Evolutionary conservation across 1,140 invertebrate genomes (phyloP), one percentile per base, ranked within the genome.

Genomic region (Chlorops oryzae): DNA sequence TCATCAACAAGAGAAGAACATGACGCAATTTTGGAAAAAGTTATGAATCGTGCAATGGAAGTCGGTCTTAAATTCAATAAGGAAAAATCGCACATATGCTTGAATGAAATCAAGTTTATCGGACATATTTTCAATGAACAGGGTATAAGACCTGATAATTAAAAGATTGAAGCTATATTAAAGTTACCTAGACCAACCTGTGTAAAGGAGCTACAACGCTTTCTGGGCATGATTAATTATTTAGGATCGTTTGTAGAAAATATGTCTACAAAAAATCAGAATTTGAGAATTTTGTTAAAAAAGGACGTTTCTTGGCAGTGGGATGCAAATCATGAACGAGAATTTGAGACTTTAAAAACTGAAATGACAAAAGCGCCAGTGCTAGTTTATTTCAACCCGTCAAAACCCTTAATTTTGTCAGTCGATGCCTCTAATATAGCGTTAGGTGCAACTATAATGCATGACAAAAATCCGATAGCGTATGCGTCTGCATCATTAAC

Each of bases 351-450:
- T 40, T 37, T 71, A 20, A 71, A 66, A 50, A 45, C 52, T 47
- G 44, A 55, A 9, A 21, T 74, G 38, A 48, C 52, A 15, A 58
- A 47, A 25, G 39, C 51, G 3, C 62, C 68, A 32, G 48, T 73
- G 10, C 51, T 74, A 34, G 50, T 54, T 21, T 54, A 56, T 50
- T 73, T 53, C 61, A 59, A 70, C 54, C 24, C 50, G 21, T 56
- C 57, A 47, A 52, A 58, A 23, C 23, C 44, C 18, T 54, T 70
- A 24, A 50, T 54, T 7, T 27, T 74, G 12, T 61, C 61, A 18
- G 57, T 61, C n/a, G 71, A 75, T 54, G 57, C 58, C 9, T 65
- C 58, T 15, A 54, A 61, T 50, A 47, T 50, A 48, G 69, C 59
- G 17, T 24, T 72, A 27, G 72, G 69, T 17, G 59, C 59, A 20